phyloP scores from a whole-genome alignment of 2,888 invertebrate species.

The Deilephila porcellus region DNA sequence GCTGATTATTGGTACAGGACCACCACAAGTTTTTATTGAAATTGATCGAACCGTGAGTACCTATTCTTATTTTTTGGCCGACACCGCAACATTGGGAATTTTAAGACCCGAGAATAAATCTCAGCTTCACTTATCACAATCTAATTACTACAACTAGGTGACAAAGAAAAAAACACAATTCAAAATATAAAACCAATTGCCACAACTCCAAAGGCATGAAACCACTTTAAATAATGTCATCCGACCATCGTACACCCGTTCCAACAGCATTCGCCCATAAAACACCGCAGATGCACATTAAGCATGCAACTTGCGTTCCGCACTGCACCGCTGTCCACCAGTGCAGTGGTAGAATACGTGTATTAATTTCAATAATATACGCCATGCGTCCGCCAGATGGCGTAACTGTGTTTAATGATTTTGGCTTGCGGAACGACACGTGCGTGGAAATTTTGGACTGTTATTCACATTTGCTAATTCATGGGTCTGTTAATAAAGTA shows the following conservation, averaged over 20 bases:
- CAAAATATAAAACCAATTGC: no score
- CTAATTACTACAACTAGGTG: no score
- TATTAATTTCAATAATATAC: constrained; percentile 38
- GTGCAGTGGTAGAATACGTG: constrained; percentile 28
- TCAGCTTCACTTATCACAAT: no score
- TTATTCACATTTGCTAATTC: background rate
- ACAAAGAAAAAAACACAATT: no score
- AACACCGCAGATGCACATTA: constrained; percentile 29
- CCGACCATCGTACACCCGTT: background rate
- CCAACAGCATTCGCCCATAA: background rate
- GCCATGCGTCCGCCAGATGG: constrained; percentile 22
- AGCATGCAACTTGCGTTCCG: constrained; percentile 32
- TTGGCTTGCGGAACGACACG: constrained; percentile 21
- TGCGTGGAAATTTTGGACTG: constrained; percentile 14
- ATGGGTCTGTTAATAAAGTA: background rate
- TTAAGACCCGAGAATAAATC: no score
- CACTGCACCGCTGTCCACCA: constrained; percentile 30
- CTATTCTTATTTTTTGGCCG: no score
- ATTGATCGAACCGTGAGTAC: no score
- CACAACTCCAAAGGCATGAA: background rate
- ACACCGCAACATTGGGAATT: no score
- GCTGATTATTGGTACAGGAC: no score
- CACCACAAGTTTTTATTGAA: no score
- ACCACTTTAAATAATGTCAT: background rate
- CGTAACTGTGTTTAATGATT: constrained; percentile 17